Evolutionary conservation across 2,888 invertebrate species (phyloP).

Genomic region (Acronicta aceris): DNA sequence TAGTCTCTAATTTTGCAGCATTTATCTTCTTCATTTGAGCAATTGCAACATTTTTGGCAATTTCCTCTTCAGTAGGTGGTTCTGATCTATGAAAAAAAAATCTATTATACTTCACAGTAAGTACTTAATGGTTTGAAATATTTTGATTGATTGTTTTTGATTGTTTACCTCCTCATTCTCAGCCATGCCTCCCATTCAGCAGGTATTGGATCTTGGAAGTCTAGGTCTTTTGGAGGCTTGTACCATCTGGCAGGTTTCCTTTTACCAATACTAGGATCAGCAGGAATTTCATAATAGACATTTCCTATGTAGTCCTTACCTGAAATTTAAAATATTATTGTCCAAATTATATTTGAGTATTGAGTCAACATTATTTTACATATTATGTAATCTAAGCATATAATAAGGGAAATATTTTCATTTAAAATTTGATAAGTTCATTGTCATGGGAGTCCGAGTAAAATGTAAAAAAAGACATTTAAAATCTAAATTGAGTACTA

Average conservation of each 20-base stretch:
- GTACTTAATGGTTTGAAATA: no score
- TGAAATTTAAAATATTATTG: conserved; percentile 58
- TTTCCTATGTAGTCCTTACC: conserved; percentile 95
- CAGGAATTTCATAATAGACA: conserved; percentile 94
- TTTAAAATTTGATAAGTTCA: no score
- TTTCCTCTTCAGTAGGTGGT: conserved; percentile 93
- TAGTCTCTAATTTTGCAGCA: conserved; percentile 91
- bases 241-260: conserved; percentile 92
- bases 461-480: no score
- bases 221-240: conserved; percentile 90
- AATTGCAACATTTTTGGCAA: conserved; percentile 91
- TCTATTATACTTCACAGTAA: neutral
- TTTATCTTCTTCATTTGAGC: conserved; percentile 93
- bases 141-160: no score
- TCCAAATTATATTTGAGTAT: neutral
- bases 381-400: no score
- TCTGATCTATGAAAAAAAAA: conserved; percentile 75
- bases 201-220: conserved; percentile 93
- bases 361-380: neutral
- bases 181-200: conserved; percentile 97
- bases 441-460: no score
- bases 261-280: conserved; percentile 91
- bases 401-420: no score
- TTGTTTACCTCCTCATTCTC: conserved; percentile 88
- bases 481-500: no score